phyloP scores from a whole-genome alignment of 2,113 vertebrate genomes.

The Crotalus horridus region DNA sequence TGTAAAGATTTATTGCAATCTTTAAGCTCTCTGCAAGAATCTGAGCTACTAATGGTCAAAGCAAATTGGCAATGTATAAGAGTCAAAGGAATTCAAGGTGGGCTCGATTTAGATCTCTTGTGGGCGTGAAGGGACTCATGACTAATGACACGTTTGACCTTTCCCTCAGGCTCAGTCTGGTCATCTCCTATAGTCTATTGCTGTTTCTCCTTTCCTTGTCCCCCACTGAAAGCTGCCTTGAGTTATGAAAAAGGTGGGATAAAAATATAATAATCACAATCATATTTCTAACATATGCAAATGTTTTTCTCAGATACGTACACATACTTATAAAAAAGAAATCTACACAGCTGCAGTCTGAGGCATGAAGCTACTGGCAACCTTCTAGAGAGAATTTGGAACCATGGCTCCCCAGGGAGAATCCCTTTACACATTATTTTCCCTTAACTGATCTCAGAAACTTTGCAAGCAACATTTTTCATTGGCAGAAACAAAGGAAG shows the following conservation, averaged over 20 bases:
- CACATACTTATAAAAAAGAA: neutral
- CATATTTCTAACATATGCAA: neutral
- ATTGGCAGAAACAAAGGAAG: neutral
- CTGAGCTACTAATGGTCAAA: no score
- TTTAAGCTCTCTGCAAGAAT: no score
- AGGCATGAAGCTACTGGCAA: neutral
- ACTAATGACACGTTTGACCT: no score
- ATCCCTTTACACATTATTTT: neutral
- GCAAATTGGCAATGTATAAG: no score
- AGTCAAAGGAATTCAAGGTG: no score
- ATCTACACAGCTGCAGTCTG: neutral
- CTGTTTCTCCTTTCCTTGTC: neutral
- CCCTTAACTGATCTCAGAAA: neutral
- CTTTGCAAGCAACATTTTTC: neutral
- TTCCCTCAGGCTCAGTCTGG: no score
- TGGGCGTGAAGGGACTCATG: no score
- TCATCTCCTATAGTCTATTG: neutral
- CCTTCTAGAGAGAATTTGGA: neutral
- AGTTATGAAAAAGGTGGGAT: neutral
- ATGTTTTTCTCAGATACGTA: neutral
- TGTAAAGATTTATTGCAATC: no score
- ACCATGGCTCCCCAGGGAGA: neutral
- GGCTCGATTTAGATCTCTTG: no score
- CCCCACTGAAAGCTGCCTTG: neutral
- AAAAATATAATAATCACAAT: neutral